These are phyloP conservation scores for Amyelois transitella DNA, from an alignment of 1,140 invertebrate species.

Conservation along the genomic window DNA sequence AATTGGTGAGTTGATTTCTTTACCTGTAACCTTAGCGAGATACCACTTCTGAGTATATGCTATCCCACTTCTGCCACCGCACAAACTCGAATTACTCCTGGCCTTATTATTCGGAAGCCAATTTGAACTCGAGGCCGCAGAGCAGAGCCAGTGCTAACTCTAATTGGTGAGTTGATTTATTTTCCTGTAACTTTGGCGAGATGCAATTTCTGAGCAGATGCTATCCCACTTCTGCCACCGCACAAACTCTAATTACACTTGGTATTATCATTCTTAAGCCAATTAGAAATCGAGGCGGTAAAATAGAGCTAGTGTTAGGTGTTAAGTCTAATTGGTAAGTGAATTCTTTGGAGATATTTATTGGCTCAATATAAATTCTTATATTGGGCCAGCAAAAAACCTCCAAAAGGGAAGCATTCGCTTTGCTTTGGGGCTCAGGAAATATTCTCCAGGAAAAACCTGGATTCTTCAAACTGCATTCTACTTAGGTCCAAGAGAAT, in stretches of 20 bases:
- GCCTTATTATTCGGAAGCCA: conserved; percentile 79
- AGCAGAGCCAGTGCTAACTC: conserved; percentile 50
- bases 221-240: conserved; percentile 64
- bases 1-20: conserved; percentile 40
- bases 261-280: conserved; percentile 79
- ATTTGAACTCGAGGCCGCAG: conserved; percentile 62
- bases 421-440: too few species aligned
- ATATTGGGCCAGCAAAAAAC: too few species aligned
- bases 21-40: too few species aligned
- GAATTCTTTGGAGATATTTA: too few species aligned
- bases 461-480: too few species aligned
- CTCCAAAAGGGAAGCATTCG: too few species aligned
- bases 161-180: conserved; percentile 40
- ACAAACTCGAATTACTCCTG: conserved; percentile 75
- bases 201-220: conserved; percentile 48
- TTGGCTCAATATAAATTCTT: too few species aligned
- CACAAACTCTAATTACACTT: conserved; percentile 73
- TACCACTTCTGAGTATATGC: conserved; percentile 53
- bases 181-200: too few species aligned
- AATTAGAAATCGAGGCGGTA: conserved; percentile 66
- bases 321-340: conserved; percentile 54
- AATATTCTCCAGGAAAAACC: too few species aligned
- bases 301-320: conserved; percentile 49
- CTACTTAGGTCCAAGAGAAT: too few species aligned
- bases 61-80: conserved; percentile 60